Evolutionary conservation across 1,140 invertebrate species (phyloP), one percentile per base, ranked within the genome.

Genomic region (Solen grandis): DNA sequence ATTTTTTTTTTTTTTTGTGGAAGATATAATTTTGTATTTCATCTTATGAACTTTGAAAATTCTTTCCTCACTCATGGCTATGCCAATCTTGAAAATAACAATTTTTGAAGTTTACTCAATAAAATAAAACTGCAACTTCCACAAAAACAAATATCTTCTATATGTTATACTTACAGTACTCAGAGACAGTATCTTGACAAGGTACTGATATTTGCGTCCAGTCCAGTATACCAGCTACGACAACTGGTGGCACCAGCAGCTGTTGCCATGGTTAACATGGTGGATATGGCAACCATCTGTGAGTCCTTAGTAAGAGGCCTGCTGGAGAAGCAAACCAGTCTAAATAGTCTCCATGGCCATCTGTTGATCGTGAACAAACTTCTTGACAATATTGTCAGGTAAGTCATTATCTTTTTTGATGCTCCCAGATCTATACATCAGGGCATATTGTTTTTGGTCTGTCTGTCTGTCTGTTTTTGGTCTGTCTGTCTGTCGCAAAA

Each of bases 221-320:
- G 85, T 82, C 89, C 88, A 27, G 87, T 91, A 16, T 86, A 86
- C 41, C 85, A 81, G 27, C 75, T 91, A 19, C 77, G 90, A 29
- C 85, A 88, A 10, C 76, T 91, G n/a, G 84, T 89, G 66, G 88
- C 90, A 16, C 65, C 70, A 62, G 82, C 88, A 10, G 70, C 84
- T 50, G 86, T 87, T 35, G 85, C 87, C 19, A 78, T 90, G 60
- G 81, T 87, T 27, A 70, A 86, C 25, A 63, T 82, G 14, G 69
- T 87, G 27, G 60, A 77, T 14, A 81, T 83, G 36, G 54, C 72
- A 13, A 52, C 50, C 19, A 68, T 29, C 14, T 22, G 84, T 55
- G 55, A 22, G 14, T 60, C 77, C 13, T 36, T 2, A 41, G 14
- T 13, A n/a, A 72, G 10, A 78, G 35, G 82, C 33, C 33, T 22